phyloP scores from a whole-genome alignment of 2,888 invertebrate species.

The Apodemia zela region DNA sequence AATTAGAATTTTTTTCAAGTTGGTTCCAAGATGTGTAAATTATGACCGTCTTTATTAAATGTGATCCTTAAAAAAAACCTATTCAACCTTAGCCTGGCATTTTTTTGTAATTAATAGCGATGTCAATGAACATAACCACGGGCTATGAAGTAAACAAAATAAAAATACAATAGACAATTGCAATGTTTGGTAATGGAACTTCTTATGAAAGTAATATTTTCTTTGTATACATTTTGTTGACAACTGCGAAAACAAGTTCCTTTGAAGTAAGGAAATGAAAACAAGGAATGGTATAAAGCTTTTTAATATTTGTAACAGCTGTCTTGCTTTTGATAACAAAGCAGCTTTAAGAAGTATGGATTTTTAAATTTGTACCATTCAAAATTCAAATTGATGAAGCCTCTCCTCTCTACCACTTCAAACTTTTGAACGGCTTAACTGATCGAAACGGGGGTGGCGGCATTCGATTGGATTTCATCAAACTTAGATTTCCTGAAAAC shows the following conservation, averaged over 20 bases:
- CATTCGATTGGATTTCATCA: too few relatives aligned
- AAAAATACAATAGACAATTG: background rate
- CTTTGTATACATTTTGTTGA: constrained; percentile 11
- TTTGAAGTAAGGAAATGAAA: constrained; percentile 12
- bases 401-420: too few relatives aligned
- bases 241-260: background rate
- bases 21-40: too few relatives aligned
- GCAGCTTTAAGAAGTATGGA: background rate
- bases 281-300: background rate
- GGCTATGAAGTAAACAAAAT: background rate
- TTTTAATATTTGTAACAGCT: background rate
- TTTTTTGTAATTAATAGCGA: background rate
- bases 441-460: too few relatives aligned
- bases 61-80: background rate
- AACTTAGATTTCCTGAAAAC: too few relatives aligned
- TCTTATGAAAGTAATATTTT: constrained; percentile 12
- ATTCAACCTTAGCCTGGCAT: background rate
- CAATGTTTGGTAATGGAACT: background rate
- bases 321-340: background rate
- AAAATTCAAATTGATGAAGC: too few relatives aligned
- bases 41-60: too few relatives aligned
- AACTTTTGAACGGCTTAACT: too few relatives aligned
- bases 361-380: too few relatives aligned
- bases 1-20: background rate
- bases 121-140: background rate